phyloP scores from a whole-genome alignment of 2,113 vertebrate species.

The Beaufortia kweichowensis region DNA sequence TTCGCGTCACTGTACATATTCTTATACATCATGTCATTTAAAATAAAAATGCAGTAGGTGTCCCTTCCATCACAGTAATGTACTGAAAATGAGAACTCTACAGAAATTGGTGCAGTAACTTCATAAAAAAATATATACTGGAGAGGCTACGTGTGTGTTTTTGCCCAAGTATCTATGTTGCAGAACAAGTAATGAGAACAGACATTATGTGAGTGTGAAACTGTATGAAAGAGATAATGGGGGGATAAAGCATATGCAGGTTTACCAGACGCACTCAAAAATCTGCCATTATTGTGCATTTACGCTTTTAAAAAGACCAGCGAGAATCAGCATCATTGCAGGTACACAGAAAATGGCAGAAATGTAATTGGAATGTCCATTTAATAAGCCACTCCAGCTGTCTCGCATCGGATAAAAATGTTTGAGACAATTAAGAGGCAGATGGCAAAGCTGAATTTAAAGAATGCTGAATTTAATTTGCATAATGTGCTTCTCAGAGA shows the following conservation, averaged over 20 bases:
- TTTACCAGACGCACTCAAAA: not conserved
- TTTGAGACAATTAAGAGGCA: conserved; percentile 22
- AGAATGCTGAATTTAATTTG: conserved; percentile 24
- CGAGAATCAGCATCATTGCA: conserved; percentile 3
- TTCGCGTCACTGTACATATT: too few species aligned
- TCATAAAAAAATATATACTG: not conserved
- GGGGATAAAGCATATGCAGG: not conserved
- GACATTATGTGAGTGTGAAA: not conserved
- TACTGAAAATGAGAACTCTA: too few species aligned
- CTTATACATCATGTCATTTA: too few species aligned
- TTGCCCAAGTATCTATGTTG: not conserved
- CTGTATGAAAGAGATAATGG: conserved; percentile 13
- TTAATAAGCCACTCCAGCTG: conserved; percentile 35
- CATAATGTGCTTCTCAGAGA: conserved; percentile 26
- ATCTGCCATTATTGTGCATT: conserved; percentile 26
- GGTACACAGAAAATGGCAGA: conserved; percentile 14
- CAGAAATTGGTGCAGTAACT: not conserved
- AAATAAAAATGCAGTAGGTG: too few species aligned
- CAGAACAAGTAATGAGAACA: not conserved
- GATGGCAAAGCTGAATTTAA: conserved; percentile 31
- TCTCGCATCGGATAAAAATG: conserved; percentile 16
- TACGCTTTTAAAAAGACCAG: conserved; percentile 13
- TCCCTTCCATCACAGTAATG: too few species aligned
- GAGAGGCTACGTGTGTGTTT: too few species aligned
- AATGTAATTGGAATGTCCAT: conserved; percentile 19